Base-by-base conservation (phyloP, 1,140 invertebrate species). In the Leucophenga varia region DNA sequence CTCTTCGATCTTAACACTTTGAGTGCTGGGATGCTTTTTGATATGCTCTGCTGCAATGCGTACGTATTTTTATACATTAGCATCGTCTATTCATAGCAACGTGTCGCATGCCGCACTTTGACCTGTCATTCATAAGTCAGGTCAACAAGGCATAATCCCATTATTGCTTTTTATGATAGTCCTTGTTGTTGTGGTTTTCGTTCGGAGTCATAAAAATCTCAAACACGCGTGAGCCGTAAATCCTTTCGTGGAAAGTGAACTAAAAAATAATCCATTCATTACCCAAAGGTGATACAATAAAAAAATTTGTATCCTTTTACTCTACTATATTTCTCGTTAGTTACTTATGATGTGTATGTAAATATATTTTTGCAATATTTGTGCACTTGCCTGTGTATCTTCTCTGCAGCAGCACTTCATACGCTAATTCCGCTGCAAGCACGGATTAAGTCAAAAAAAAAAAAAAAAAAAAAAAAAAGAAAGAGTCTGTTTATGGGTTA, bases 181-280 rank as follows among this genome's bases (percentile, higher is more conserved):
- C 12, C 6, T 28, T 6, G 32, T 14, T 14, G 16, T 14, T 34
- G 12, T 3, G 16, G 12, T 34, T 34, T 28, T 28, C 16, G 12
- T 34, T n/a, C 32, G 16, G 10, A 34, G 4, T 14, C 7, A 34
- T 34, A 34, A 34, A 34, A n/a, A 14, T 4, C 16, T 34, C 32
- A 14, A 14, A 5, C 13, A 34, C 14, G 55, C 50, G 57, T 41
- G 44, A 25, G 38, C n/a, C 25, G 9, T 8, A 37, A 12, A 19
- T 18, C 8, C 13, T 34, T 34, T n/a, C 6, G n/a, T n/a, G 4
- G 31, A 6, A 17, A 16, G 55, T 61, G 64, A 64, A 67, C 68
- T 67, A 67, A 57, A 65, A 58, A n/a, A 34, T 54, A 59, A 59
- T 43, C 22, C 63, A 67, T 67, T 67, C 63, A 67, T 67, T 67